These are phyloP conservation scores for Parnassius orleans DNA, from an alignment of 2,888 invertebrate genomes.

Conservation along the genomic window DNA sequence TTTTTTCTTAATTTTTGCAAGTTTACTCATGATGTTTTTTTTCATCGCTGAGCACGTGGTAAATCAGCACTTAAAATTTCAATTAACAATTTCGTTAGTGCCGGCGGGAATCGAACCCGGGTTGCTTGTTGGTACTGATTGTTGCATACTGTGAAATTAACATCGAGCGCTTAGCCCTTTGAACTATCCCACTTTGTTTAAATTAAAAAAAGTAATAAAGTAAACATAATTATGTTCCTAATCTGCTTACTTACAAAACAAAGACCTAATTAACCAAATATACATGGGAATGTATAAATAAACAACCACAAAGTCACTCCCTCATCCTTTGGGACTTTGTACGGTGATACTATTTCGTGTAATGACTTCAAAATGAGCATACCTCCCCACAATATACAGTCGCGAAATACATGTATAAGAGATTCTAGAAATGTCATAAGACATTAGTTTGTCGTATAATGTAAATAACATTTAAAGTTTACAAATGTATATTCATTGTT, in stretches of 20 bases:
- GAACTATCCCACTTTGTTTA: not conserved
- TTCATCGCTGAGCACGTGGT: too few relatives aligned
- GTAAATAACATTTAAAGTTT: not conserved
- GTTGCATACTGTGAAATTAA: too few relatives aligned
- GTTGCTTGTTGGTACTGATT: too few relatives aligned
- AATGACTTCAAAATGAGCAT: slow-evolving; percentile 80
- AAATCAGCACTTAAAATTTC: too few relatives aligned
- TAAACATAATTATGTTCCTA: slow-evolving; percentile 13
- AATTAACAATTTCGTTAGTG: too few relatives aligned
- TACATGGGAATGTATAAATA: slow-evolving; percentile 73
- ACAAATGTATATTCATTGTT: too few relatives aligned
- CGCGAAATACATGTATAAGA: slow-evolving; percentile 28
- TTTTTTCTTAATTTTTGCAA: too few relatives aligned
- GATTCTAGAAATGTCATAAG: slow-evolving; percentile 21
- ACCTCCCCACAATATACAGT: slow-evolving; percentile 62
- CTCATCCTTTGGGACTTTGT: slow-evolving; percentile 69
- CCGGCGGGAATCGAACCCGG: too few relatives aligned
- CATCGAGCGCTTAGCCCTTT: too few relatives aligned
- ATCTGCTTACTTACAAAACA: slow-evolving; percentile 65
- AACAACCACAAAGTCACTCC: slow-evolving; percentile 68
- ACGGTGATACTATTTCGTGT: slow-evolving; percentile 80
- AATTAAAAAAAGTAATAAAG: not conserved
- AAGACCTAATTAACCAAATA: slow-evolving; percentile 80
- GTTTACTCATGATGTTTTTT: too few relatives aligned
- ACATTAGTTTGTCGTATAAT: not conserved